Conservation (phyloP, 2,888 invertebrate species). For the Clepsis dumicolana region DNA sequence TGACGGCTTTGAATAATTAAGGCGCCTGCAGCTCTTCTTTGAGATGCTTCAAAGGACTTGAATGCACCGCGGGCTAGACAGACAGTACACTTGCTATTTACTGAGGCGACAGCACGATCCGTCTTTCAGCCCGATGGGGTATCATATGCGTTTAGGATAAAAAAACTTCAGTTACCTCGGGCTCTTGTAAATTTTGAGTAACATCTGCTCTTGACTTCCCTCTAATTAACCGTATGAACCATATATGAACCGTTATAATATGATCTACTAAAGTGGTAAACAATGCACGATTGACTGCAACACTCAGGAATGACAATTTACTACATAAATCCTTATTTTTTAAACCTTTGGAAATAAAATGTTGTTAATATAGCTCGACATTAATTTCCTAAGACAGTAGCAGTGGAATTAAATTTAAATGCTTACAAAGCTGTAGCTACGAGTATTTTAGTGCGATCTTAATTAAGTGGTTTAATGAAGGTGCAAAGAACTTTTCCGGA, state of each 20-base stretch:
- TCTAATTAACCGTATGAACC: too few relatives aligned
- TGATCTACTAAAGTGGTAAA: too few relatives aligned
- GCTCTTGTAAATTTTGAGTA: not conserved
- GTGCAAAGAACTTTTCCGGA: not conserved
- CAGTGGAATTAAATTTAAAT: too few relatives aligned
- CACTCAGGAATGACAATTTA: too few relatives aligned
- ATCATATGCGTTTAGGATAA: slow-evolving; percentile 19
- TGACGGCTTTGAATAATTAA: slow-evolving; percentile 75
- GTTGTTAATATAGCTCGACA: too few relatives aligned
- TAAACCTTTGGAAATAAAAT: too few relatives aligned
- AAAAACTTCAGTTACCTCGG: slow-evolving; percentile 1
- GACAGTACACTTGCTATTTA: slow-evolving; percentile 62
- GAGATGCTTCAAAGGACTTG: slow-evolving; percentile 54
- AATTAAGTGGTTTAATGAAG: not conserved
- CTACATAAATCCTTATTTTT: too few relatives aligned
- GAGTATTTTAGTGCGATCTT: too few relatives aligned
- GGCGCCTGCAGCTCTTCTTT: slow-evolving; percentile 70
- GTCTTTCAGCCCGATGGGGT: slow-evolving; percentile 10
- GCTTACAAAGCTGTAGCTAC: too few relatives aligned
- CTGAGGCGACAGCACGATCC: slow-evolving; percentile 41
- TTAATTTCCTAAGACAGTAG: too few relatives aligned
- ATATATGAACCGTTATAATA: too few relatives aligned
- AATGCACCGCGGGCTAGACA: slow-evolving; percentile 71
- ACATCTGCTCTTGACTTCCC: not conserved
- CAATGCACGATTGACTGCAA: too few relatives aligned